Evolutionary conservation across 2,113 vertebrate genomes (phyloP).

Genomic region (Amia ocellicauda): DNA sequence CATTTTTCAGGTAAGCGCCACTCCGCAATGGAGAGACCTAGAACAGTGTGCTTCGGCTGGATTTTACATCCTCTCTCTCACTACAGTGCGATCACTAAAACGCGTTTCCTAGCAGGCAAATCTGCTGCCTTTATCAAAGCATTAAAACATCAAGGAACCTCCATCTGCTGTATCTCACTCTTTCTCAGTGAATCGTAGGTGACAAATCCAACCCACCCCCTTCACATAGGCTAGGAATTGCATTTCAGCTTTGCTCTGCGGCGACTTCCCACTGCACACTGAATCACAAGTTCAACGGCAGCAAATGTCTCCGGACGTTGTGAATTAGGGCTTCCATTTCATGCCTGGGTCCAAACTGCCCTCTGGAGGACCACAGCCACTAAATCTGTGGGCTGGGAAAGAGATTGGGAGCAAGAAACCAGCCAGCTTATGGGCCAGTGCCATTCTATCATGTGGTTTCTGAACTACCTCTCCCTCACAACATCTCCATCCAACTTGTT

Average conservation of each 20-base stretch:
- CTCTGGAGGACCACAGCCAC: constrained; percentile 55
- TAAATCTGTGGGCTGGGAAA: too few species aligned
- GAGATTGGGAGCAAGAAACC: constrained; percentile 56
- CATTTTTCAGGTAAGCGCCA: too few species aligned
- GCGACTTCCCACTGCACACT: constrained; percentile 40
- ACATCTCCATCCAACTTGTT: constrained; percentile 13
- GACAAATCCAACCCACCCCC: constrained; percentile 55
- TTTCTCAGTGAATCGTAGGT: constrained; percentile 17
- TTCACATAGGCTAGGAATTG: constrained; percentile 60
- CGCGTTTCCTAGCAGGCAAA: too few species aligned
- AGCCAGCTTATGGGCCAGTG: too few species aligned
- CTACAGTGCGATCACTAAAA: too few species aligned
- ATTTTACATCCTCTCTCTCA: too few species aligned
- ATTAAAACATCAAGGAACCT: too few species aligned
- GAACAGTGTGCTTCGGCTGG: too few species aligned
- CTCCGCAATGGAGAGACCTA: too few species aligned
- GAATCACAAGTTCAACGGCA: constrained; percentile 55
- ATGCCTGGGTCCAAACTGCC: constrained; percentile 44
- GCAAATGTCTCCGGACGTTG: constrained; percentile 48
- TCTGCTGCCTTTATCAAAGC: too few species aligned
- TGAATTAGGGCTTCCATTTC: constrained; percentile 65
- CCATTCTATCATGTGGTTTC: constrained; percentile 39
- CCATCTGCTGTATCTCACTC: too few species aligned
- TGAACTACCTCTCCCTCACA: constrained; percentile 31
- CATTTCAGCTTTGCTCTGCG: constrained; percentile 57